Base-by-base conservation (phyloP, 1,140 invertebrate species). In the Drosophila pectinifera region DNA sequence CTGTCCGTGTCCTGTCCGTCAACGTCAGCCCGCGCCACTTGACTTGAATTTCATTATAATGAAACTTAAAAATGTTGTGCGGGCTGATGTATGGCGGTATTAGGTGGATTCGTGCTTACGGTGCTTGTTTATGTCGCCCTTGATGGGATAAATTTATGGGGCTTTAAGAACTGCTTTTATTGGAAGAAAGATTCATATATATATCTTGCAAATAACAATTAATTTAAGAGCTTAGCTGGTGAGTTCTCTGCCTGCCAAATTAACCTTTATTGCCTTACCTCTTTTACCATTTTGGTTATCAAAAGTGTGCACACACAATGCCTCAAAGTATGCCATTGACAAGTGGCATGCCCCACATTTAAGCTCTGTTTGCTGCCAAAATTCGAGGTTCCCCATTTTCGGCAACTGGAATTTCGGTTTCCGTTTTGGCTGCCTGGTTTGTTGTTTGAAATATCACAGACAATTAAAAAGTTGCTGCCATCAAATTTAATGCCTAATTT, bases 401-500 rank as follows among this genome's bases (percentile, higher is more conserved):
- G 22, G 22, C 22, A 48, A 31, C 22, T 63, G 58, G 5, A 45
- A 28, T 46, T 34, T 3, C 28, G 7, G 20, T 36, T 34, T 39
- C n/a, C 28, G 10, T 31, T 31, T 31, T 3, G 26, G 31, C 11
- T 16, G 20, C 26, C 39, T 58, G 24, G 24, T 5, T 20, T 24
- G 41, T 46, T 70, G 34, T 39, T 75, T 62, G 26, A 78, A 58
- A 58, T 64, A 78, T 78, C 53, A 28, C 58, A 64, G 56, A 61
- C 63, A 59, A 79, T 70, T 75, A 59, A 64, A 67, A 80, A 80
- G 54, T 73, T 64, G 22, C 20, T 22, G 57, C 76, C 67, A 83
- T 84, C 73, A 77, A 83, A 84, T 59, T 49, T 75, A 80, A 84
- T 80, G 76, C 57, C 46, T 67, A 79, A 75, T 72, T 84, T 83